Conservation (phyloP, 2,888 invertebrate genomes). For the Cyaniris semiargus region DNA sequence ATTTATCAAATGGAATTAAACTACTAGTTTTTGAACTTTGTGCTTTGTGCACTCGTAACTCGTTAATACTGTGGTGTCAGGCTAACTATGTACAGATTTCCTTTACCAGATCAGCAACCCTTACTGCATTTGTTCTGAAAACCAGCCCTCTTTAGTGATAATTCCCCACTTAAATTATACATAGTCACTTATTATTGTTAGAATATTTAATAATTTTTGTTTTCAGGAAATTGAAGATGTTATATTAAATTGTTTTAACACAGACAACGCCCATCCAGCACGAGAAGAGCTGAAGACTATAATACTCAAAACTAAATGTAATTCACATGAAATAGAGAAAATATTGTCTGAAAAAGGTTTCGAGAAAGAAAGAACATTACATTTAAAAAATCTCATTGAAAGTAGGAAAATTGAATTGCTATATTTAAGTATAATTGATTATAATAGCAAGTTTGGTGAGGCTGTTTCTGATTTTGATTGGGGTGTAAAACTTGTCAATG, state of each 20-base stretch:
- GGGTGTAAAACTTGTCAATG: slow-evolving; percentile 58
- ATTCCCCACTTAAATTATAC: neutral
- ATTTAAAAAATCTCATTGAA: slow-evolving; percentile 47
- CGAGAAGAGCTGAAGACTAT: slow-evolving; percentile 50
- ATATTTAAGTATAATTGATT: slow-evolving; percentile 49
- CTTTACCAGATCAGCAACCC: no score
- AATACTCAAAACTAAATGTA: slow-evolving; percentile 48
- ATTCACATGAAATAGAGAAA: slow-evolving; percentile 46
- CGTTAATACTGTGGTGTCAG: no score
- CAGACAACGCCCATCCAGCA: slow-evolving; percentile 30
- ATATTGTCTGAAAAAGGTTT: slow-evolving; percentile 45
- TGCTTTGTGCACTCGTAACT: no score
- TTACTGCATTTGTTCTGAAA: no score
- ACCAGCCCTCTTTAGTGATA: no score
- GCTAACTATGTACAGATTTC: no score
- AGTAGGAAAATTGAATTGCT: slow-evolving; percentile 50
- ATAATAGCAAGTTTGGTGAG: slow-evolving; percentile 55
- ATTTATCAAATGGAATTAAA: no score
- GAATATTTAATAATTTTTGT: neutral
- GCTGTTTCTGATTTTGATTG: slow-evolving; percentile 57
- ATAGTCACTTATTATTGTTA: no score
- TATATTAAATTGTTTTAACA: slow-evolving; percentile 47
- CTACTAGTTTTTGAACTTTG: no score
- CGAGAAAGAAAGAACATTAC: slow-evolving; percentile 47
- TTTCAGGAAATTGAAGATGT: slow-evolving; percentile 52